Evolutionary conservation across 2,888 invertebrate species (phyloP), one percentile per base, ranked within the genome.

Genomic region (Athripsodes cinereus): DNA sequence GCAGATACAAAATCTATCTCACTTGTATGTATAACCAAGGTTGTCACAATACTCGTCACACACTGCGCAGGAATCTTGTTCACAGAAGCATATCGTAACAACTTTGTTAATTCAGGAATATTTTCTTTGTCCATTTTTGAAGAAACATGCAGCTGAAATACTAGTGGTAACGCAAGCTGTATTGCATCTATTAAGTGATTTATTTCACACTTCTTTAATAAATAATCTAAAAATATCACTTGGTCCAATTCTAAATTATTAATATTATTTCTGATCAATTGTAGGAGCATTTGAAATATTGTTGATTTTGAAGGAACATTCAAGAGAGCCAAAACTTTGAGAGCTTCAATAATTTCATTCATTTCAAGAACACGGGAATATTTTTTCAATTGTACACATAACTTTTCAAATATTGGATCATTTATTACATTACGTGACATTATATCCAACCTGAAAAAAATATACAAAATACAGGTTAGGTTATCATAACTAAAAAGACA

Each of bases 171-270:
- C 0, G 88, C 87, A 1, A 85, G 72, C 65, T 75, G 76, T 2
- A 89, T 67, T 0, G 86, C 87, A 34, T 85, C 83, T 0, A 82
- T 77, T 21, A 88, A 70, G 57, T 87, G 82, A 13, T 75, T 78
- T 1, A 65, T 65, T 44, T 79, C 72, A 52, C 80, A 78, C 59
- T 76, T 75, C 1, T 69, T 67, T 0, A 89, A 67, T 6, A 87
- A 65, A 66, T 81, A 83, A 67, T 85, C 78, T 16, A 86, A 55
- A 67, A 84, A 85, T 65, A 83, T 79, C 26, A 87, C 81, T 65
- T 87, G 82, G 2, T 79, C 71, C 20, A 86, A 68, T 60, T 74
- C 78, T 11, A 89, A 67, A 44, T 78, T 67, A 69, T 88, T 87
- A 11, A 87, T 75, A 61, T 81, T 79, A 54, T 79, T 74, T 48